Evolutionary conservation across 2,888 invertebrate genomes (phyloP).

Genomic region (Lasioglossum pauxillum): DNA sequence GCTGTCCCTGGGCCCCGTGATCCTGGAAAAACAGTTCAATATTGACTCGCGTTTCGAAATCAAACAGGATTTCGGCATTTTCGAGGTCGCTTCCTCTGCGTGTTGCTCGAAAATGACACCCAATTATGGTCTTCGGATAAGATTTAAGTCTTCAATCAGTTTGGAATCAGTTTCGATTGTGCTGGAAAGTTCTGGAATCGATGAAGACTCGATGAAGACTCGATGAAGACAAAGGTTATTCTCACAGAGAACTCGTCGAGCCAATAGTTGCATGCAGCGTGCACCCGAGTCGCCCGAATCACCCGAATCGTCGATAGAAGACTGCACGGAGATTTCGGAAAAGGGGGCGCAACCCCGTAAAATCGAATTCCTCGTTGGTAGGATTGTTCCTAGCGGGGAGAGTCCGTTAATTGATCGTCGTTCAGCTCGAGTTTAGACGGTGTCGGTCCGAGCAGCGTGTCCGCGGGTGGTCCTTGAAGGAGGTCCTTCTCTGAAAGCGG

Average conservation of each 20-base stretch:
- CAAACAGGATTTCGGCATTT: background rate
- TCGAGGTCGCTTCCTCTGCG: no score
- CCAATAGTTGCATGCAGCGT: background rate
- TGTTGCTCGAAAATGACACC: no score
- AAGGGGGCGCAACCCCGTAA: background rate
- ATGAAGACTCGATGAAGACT: no score
- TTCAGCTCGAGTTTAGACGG: background rate
- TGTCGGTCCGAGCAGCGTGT: background rate
- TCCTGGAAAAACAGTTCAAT: conserved; percentile 30
- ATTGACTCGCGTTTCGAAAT: conserved; percentile 6
- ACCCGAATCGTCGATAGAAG: background rate
- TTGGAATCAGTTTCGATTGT: no score
- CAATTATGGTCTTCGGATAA: no score
- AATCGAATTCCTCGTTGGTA: background rate
- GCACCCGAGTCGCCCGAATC: background rate
- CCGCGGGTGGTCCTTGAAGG: background rate
- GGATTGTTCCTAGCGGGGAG: background rate
- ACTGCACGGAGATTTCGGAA: background rate
- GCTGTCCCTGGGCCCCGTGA: background rate
- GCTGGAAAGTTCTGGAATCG: no score
- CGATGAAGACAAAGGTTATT: no score
- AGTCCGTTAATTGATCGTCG: conserved; percentile 3
- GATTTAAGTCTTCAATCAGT: no score
- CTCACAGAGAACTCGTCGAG: background rate
- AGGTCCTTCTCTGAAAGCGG: background rate